Percentiles rank a stretch among this genome's conserved stretches.
phyloP scores from a whole-genome alignment of 2,888 invertebrate genomes.

The Eupithecia inturbata region DNA sequence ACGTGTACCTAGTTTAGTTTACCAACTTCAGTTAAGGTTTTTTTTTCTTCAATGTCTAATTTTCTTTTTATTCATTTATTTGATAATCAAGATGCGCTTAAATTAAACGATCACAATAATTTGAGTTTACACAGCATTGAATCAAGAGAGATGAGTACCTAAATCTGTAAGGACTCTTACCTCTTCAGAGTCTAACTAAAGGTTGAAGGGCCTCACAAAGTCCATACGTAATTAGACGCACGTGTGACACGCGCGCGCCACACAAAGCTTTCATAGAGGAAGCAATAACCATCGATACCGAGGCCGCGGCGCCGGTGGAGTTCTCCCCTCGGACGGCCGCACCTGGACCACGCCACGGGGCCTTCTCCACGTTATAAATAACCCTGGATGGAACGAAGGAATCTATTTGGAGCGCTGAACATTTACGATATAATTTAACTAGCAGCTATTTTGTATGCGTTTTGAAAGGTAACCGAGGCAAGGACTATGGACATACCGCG shows the following conservation, averaged over 20 bases:
- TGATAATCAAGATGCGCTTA: background rate
- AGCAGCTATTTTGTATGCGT: constrained; percentile 29
- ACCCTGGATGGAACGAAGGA: constrained; percentile 33
- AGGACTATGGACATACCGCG: constrained; percentile 14
- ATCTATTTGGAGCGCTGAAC: constrained; percentile 38
- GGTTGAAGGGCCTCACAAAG: constrained; percentile 8
- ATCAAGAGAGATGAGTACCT: background rate
- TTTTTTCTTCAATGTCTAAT: background rate
- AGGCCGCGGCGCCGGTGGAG: background rate
- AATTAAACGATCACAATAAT: background rate
- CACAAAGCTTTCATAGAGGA: background rate
- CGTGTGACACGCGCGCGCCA: constrained; percentile 5
- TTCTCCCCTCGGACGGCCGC: background rate
- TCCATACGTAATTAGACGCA: constrained; percentile 13
- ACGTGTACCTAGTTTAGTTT: background rate
- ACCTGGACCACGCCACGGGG: constrained; percentile 26
- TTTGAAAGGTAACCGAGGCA: constrained; percentile 25
- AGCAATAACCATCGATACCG: background rate
- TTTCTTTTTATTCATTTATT: background rate
- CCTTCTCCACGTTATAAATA: constrained; percentile 38
- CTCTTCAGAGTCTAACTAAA: background rate
- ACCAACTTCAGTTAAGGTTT: background rate
- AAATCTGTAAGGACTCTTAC: background rate
- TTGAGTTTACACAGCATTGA: background rate
- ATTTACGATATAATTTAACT: constrained; percentile 42